Base-by-base conservation (phyloP, 2,797 vertebrate genomes). In the Phoxinus dragarum region DNA sequence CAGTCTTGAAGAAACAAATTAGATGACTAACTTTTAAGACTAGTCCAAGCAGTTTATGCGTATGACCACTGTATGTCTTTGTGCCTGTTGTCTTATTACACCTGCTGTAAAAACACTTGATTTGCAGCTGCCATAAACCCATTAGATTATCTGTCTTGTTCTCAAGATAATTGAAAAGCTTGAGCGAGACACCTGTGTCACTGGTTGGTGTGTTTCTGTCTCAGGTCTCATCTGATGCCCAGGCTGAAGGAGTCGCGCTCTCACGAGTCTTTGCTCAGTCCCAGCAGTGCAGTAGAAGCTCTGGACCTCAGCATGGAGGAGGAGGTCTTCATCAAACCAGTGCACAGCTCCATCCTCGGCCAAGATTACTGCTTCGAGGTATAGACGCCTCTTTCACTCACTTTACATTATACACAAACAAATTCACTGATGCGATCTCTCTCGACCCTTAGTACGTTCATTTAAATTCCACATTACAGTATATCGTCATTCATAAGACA, bases 301-400 rank as follows among this genome's bases (percentile, higher is more conserved):
- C 94, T 99, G 95, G 98, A 99, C 95, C 96, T 99, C 96, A 99
- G 98, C 66, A 99, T 99, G 98, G 98, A 99, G 96, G 98, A 99
- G 90, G 97, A 99, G 86, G 98, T 99, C 87, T 92, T 97, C 90
- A 99, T 99, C 94, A 99, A 99, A 89, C 97, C 98, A 0, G 98
- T 99, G 68, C 98, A 99, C 95, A 99, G 97, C 89, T 99, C 98
- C 95, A 99, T 99, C 94, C 96, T 99, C 80, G 98, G 98, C 81
- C 98, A 99, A 92, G 98, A 99, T 94, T 99, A 94, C 89, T 96
- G 95, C 92, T 96, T 96, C 71, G 95, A 96, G 95, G 96, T 96
- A 82, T 49, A 71, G 34, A 76, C 5, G 38, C 52, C 42, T 19
- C 34, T 69, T 54, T 42, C 21, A 31, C 3, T 44, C 31, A 4